Conservation (phyloP, 2,113 vertebrate genomes). For the Shinisaurus crocodilurus region DNA sequence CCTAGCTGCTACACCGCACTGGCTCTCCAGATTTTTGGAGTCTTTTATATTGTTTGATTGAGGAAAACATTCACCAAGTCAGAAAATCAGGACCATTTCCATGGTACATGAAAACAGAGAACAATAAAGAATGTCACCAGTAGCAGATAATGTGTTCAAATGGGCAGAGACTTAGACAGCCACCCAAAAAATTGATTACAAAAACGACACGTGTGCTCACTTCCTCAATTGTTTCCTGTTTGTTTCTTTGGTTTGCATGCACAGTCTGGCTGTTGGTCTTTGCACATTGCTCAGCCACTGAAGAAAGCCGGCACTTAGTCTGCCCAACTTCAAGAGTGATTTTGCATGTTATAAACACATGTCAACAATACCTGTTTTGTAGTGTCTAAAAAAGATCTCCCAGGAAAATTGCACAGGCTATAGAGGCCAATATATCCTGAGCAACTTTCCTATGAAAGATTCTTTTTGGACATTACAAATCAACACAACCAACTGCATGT, state of each 20-base stretch:
- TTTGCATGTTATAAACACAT: too few species aligned
- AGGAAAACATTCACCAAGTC: background rate
- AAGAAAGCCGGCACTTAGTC: background rate
- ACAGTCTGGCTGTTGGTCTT: background rate
- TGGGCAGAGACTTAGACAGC: background rate
- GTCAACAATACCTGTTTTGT: background rate
- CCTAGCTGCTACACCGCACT: too few species aligned
- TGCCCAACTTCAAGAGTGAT: background rate
- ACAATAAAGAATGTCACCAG: background rate
- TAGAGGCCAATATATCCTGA: background rate
- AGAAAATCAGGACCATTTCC: background rate
- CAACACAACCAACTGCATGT: background rate
- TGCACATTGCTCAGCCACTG: background rate
- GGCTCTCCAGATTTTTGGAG: too few species aligned
- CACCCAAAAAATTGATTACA: background rate
- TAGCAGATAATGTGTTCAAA: background rate
- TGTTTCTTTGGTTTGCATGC: background rate
- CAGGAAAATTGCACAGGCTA: background rate
- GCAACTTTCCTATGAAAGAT: background rate
- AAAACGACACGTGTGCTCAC: background rate
- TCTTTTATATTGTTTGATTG: background rate
- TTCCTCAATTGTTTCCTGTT: background rate
- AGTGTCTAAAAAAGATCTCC: background rate
- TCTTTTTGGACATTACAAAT: background rate
- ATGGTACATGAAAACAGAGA: background rate